A percentile compares a stretch with the other conserved stretches of the same genome.
Conservation (phyloP, 2,797 vertebrate genomes). For the Gymnopithys bicolor region DNA sequence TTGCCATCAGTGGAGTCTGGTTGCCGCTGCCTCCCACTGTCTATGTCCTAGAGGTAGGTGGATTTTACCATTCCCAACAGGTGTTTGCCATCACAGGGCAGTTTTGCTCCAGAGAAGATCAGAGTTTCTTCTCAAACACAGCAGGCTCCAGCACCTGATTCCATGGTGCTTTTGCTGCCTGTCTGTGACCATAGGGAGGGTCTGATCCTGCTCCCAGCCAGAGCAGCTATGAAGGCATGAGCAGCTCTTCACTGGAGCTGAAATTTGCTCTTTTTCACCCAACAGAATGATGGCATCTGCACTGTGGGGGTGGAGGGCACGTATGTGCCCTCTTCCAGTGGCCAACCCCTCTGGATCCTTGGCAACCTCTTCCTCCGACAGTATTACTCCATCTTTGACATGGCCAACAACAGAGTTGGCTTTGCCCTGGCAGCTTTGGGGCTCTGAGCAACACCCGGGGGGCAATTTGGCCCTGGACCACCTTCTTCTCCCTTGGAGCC, state of each 20-base stretch:
- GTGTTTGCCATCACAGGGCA: fast-evolving
- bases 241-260: neutral
- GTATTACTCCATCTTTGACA: constrained; percentile 79
- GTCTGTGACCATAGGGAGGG: neutral
- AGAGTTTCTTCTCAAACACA: neutral
- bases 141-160: neutral
- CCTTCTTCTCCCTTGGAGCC: neutral
- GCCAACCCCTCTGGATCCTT: constrained; percentile 80
- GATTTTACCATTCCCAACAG: neutral
- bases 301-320: constrained; percentile 69
- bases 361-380: constrained; percentile 81
- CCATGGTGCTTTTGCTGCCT: fast-evolving
- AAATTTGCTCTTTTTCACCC: neutral
- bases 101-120: neutral
- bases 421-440: neutral
- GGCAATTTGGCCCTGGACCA: neutral
- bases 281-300: constrained; percentile 57
- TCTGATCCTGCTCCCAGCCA: neutral
- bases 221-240: neutral
- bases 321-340: constrained; percentile 69
- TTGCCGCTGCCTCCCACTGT: constrained; percentile 75
- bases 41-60: constrained; percentile 68
- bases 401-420: constrained; percentile 72
- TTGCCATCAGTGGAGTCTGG: constrained; percentile 70
- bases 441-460: fast-evolving